phyloP scores from a whole-genome alignment of 2,888 invertebrate genomes.

The Lamellibrachia satsuma region DNA sequence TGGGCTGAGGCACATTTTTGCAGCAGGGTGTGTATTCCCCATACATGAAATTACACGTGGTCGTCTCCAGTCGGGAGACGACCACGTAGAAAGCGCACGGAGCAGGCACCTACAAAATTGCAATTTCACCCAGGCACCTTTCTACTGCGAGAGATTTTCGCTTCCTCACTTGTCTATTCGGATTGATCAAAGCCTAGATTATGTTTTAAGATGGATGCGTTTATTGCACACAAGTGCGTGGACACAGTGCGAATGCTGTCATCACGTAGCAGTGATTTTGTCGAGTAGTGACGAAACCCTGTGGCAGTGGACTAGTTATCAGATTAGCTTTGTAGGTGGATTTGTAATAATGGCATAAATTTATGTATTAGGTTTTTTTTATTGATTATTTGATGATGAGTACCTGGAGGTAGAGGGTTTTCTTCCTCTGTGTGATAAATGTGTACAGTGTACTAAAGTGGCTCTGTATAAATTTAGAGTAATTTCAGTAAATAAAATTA shows the following conservation, averaged over 20 bases:
- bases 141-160: neutral
- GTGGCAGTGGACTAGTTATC: neutral
- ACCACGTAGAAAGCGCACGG: neutral
- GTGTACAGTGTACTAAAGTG: too few species aligned
- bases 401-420: too few species aligned
- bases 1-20: neutral
- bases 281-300: neutral
- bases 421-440: too few species aligned
- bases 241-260: neutral
- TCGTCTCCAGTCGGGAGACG: neutral
- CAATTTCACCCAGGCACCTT: conserved; percentile 6
- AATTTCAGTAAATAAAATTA: too few species aligned
- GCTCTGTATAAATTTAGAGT: too few species aligned
- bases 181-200: neutral
- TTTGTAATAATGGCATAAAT: neutral
- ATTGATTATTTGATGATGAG: neutral
- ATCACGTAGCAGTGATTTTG: neutral
- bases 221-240: neutral
- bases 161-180: conserved; percentile 10
- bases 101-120: neutral
- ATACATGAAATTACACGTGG: neutral
- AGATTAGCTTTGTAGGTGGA: neutral
- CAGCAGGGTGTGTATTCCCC: conserved; percentile 11
- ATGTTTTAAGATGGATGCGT: neutral
- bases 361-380: neutral